Evolutionary conservation across 2,888 invertebrate species (phyloP), one percentile per base, ranked within the genome.

Genomic region (Sepioteuthis lessoniana): DNA sequence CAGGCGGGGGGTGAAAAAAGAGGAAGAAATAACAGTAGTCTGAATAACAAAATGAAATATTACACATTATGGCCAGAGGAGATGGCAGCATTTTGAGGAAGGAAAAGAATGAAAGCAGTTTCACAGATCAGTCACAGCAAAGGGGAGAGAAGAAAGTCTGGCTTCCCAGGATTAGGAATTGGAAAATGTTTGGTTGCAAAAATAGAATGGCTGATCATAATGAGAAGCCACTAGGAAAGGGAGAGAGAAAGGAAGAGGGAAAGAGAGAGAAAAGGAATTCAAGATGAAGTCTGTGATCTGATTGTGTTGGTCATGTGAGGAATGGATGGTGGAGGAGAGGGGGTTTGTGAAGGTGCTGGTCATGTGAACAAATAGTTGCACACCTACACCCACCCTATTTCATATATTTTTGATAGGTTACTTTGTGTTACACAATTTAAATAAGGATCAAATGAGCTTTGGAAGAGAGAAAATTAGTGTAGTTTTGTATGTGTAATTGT

Each of bases 61-160:
- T 76, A 76, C 76, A 76, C 76, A n/a, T 76, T 76, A n/a, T 76
- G 76, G 76, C n/a, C 76, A 76, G 76, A 76, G n/a, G 76, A 76
- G n/a, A 76, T 35, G 76, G 76, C 13, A n/a, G 19, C 19, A 35
- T 76, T 76, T 76, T 35, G 19, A 35, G 76, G 76, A 35, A 76
- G 76, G n/a, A 35, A 35, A 35, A n/a, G n/a, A 19, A 35, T 8
- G n/a, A 76, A 76, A 35, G 19, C n/a, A 35, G 25, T 25, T 55
- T 55, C 21, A 25, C 55, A 55, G n/a, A 76, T 35, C 76, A 76
- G 76, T 76, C 76, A 13, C 76, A 76, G 76, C 35, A 76, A 76
- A 76, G 76, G n/a, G 76, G 76, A 16, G 76, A n/a, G 76, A n/a
- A 35, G 4, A n/a, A 76, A 76, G 76, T 76, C 76, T 76, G 76